Base-by-base conservation (phyloP, 30 jellyfish, hydroid and myxozoan species). In the Hydractinia symbiolongicarpus region DNA sequence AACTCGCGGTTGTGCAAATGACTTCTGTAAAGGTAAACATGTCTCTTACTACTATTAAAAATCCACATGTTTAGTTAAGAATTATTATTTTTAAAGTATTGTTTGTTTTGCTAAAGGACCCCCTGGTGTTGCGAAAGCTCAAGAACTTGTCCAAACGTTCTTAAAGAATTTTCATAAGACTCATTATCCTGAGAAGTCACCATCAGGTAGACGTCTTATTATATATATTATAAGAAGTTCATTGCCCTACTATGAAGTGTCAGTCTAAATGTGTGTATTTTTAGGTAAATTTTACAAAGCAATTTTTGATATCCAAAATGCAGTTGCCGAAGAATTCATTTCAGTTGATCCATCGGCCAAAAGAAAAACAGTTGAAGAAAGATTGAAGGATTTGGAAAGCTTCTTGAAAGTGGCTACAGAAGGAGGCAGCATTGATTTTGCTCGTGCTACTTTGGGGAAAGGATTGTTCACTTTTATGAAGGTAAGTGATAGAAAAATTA, bases 391-490 rank as follows among this genome's bases (percentile, higher is more conserved):
- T 67, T 56, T 86, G 88, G 82, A 69, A 53, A 76, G 66, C 30
- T 85, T 86, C 61, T 79, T 90, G 79, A 82, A 81, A 54, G 90
- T 78, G 50, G 97, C 97, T 71, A 72, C 94, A 4, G 76, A 81
- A 62, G 97, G 95, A 66, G 95, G 95, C 9, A 85, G 91, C 73
- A 85, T 90, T 73, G 97, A 90, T 50, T 90, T 90, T 81, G 97
- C 97, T 7, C 80, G 95, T 14, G 49, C 89, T 19, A 82, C 92
- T 9, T 87, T 90, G 53, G 97, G 94, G 53, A 85, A 82, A 64
- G 54, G 88, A 16, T 74, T 90, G 13, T 82, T 76, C 67, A 83
- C 67, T 40, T 86, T 90, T 50, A 86, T 90, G 94, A 77, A 90
- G 91, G 97, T 85, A 75, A 9, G 82, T 58, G 69, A 11, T 11